Evolutionary conservation across 2,888 invertebrate species (phyloP), one percentile per base, ranked within the genome.

Genomic region (Theodoxus fluviatilis): DNA sequence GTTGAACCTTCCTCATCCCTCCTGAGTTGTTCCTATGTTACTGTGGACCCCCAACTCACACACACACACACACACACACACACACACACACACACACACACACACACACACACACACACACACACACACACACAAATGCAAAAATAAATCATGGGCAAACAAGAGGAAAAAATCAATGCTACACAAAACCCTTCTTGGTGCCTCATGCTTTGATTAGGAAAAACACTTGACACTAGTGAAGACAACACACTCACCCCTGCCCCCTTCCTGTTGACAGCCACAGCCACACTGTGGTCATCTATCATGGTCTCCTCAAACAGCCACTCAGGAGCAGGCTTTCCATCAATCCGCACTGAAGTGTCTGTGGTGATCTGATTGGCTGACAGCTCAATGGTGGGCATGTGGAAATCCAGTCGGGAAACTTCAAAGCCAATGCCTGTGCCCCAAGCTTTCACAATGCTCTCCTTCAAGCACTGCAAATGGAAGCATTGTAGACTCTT

Each of bases 391-490:
- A 59, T 40, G 4, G 77, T 74, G 0, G 63, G 49, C 25, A 93
- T 88, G 67, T 89, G 85, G 87, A 97, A 98, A 87, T 92, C 92
- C 52, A 97, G 90, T 76, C 92, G 90, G 77, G 91, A 89, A 59
- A 98, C 89, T 80, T 94, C 91, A 74, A 93, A 89, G 0, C 92
- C 92, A 68, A 98, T 92, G 38, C 97, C 97, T 33, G 92, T 89
- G 28, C 97, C 96, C 69, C 92, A 90, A 75, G 96, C 96, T 88
- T 98, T 98, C 0, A 95, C 93, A 85, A 95, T 96, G 84, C 95
- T 93, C 86, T 98, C 97, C 87, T 98, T 98, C 65, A 98, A 89
- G 80, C 95, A 93, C 97, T 88, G 79, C 66, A 80, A 81, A 59
- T 40, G n/a, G n/a, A n/a, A n/a, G n/a, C n/a, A n/a, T n/a, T n/a